phyloP scores from a whole-genome alignment of 2,113 vertebrate genomes.

The Apodemus speciosus region DNA sequence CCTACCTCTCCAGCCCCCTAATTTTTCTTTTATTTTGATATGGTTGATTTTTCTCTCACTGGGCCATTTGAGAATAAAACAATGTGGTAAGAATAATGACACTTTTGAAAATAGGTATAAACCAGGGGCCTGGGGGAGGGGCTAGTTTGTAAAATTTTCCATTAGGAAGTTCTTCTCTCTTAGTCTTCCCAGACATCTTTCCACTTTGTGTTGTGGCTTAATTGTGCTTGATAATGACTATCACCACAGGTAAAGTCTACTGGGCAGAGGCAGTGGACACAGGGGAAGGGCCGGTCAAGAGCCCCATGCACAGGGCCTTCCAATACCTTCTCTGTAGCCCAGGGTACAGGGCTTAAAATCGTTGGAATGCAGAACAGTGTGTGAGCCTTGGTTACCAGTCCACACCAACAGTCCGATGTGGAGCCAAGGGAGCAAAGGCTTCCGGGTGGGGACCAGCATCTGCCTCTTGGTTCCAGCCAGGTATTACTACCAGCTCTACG shows the following conservation, averaged over 20 bases:
- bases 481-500: neutral
- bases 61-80: constrained; percentile 31
- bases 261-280: neutral
- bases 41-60: neutral
- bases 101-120: neutral
- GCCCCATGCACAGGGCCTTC: neutral
- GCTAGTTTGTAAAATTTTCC: constrained; percentile 19
- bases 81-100: neutral
- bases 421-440: neutral
- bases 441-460: neutral
- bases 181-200: neutral
- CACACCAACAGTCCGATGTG: neutral
- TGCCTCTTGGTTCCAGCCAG: neutral
- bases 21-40: neutral
- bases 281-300: neutral
- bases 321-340: neutral
- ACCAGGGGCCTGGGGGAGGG: neutral
- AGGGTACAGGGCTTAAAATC: neutral
- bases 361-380: neutral
- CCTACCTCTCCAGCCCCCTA: neutral
- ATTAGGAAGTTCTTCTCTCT: neutral
- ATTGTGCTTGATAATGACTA: neutral
- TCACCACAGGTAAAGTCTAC: neutral
- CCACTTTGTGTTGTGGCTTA: neutral
- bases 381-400: neutral